Evolutionary conservation across 2,113 vertebrate species (phyloP).

Genomic region (Pampusana beccarii): DNA sequence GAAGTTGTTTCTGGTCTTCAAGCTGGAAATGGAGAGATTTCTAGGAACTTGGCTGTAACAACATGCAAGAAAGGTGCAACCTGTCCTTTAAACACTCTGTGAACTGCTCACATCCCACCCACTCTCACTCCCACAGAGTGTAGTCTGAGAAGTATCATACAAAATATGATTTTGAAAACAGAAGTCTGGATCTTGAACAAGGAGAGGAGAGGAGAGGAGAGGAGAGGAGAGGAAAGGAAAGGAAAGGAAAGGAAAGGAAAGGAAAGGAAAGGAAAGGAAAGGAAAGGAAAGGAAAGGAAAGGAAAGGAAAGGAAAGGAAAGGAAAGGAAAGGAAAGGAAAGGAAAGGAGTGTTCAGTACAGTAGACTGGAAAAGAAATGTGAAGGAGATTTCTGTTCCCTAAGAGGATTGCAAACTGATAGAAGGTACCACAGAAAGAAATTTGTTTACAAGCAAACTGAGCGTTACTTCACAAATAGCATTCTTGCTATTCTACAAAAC

Average conservation of each 20-base stretch:
- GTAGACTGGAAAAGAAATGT: neutral
- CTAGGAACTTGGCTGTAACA: neutral
- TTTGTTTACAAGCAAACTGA: neutral
- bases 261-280: too few relatives aligned
- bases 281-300: too few relatives aligned
- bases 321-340: too few relatives aligned
- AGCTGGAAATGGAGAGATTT: neutral
- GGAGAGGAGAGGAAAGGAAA: too few relatives aligned
- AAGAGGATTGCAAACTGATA: neutral
- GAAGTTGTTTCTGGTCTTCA: neutral
- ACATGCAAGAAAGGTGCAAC: neutral
- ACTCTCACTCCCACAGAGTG: neutral
- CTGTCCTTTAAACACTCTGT: neutral
- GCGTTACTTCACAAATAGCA: neutral
- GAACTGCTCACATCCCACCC: neutral
- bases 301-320: too few relatives aligned
- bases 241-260: too few relatives aligned
- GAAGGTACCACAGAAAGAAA: neutral
- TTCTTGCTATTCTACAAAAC: neutral
- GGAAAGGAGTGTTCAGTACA: neutral
- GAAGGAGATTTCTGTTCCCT: neutral
- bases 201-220: neutral
- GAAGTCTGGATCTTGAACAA: constrained; percentile 2
- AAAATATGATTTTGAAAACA: neutral
- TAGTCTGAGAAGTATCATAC: constrained; percentile 1